Percentiles rank a stretch among this genome's conserved stretches.
phyloP scores from a whole-genome alignment of 1,140 invertebrate species.

The Pararge aegeria region DNA sequence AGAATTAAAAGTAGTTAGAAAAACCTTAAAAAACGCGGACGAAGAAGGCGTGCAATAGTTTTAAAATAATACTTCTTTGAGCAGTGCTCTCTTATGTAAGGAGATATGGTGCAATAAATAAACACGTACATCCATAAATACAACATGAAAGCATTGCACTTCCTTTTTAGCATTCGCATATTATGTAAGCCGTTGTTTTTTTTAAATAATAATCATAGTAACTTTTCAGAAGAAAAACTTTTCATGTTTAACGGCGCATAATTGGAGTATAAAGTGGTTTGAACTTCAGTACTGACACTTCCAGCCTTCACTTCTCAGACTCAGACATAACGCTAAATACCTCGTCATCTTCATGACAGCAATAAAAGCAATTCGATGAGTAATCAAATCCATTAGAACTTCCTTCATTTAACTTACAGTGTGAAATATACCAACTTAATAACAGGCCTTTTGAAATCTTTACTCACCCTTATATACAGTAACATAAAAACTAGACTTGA shows the following conservation, averaged over 20 bases:
- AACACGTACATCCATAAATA: too few relatives aligned
- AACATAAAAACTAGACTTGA: slow-evolving; percentile 7
- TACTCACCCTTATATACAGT: slow-evolving; percentile 10
- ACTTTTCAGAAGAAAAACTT: too few relatives aligned
- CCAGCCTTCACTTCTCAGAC: background rate
- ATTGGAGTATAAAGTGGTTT: slow-evolving; percentile 1
- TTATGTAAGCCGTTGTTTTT: too few relatives aligned
- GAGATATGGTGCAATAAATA: too few relatives aligned
- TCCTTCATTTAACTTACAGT: slow-evolving; percentile 34
- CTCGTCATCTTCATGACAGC: slow-evolving; percentile 9
- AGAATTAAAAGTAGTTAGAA: too few relatives aligned
- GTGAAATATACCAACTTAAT: slow-evolving; percentile 12
- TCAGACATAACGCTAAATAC: slow-evolving; percentile 11
- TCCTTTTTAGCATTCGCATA: too few relatives aligned
- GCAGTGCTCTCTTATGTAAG: too few relatives aligned
- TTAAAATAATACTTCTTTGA: too few relatives aligned
- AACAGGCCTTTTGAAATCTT: background rate
- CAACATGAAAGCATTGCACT: too few relatives aligned
- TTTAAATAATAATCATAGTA: too few relatives aligned
- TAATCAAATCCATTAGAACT: slow-evolving; percentile 35
- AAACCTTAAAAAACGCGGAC: too few relatives aligned
- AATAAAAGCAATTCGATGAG: slow-evolving; percentile 12
- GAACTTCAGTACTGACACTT: slow-evolving; percentile 4
- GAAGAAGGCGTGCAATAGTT: too few relatives aligned
- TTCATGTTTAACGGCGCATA: background rate